Evolutionary conservation across 1,140 invertebrate genomes (phyloP).

Genomic region (Hyles vespertilio): DNA sequence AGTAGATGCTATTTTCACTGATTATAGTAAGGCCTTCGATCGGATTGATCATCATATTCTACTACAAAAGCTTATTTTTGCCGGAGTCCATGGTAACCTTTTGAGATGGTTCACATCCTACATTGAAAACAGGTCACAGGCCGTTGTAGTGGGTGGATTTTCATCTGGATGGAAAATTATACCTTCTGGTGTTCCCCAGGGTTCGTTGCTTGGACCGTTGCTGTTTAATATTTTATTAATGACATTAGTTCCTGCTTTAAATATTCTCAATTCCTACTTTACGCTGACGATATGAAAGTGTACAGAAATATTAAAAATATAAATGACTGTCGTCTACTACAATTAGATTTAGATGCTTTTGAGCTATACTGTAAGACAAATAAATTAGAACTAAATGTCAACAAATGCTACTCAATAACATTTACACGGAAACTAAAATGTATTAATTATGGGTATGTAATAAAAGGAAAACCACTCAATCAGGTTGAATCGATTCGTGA

Average conservation of each 20-base stretch:
- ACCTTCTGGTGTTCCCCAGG: conserved; percentile 16
- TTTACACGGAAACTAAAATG: conserved; percentile 16
- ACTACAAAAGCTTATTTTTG: conserved; percentile 10
- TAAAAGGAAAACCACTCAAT: not conserved
- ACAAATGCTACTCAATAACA: conserved; percentile 22
- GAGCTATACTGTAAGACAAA: conserved; percentile 17
- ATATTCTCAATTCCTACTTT: conserved; percentile 13
- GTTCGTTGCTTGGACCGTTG: conserved; percentile 20
- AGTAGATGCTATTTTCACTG: conserved; percentile 36
- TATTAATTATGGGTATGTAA: not conserved
- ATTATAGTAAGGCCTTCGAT: conserved; percentile 37
- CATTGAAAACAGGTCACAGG: not conserved
- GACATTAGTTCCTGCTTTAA: too few species aligned
- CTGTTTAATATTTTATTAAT: conserved; percentile 17
- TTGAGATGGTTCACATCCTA: conserved; percentile 31
- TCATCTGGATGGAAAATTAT: too few species aligned
- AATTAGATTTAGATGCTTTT: conserved; percentile 12
- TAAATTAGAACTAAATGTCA: conserved; percentile 22
- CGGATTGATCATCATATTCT: not conserved
- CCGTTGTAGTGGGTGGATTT: too few species aligned
- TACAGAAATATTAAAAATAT: conserved; percentile 16
- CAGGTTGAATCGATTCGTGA: conserved; percentile 5
- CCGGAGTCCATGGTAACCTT: conserved; percentile 21
- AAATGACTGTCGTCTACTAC: conserved; percentile 18
- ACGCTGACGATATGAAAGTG: conserved; percentile 31